Conservation (phyloP, 2,113 vertebrate species). For the Cricetomys ansorgei region DNA sequence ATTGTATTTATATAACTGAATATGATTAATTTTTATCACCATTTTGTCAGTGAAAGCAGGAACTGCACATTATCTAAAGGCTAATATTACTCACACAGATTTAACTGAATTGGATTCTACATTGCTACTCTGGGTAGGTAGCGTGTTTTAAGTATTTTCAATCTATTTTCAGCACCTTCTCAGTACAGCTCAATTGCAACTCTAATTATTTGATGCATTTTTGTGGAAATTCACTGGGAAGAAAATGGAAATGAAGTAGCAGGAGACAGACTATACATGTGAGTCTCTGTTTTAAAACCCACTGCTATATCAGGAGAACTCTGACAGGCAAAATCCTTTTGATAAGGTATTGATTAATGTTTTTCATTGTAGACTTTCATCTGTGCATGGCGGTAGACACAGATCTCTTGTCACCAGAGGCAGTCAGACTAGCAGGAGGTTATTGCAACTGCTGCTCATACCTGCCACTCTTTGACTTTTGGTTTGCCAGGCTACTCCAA, state of each 20-base stretch:
- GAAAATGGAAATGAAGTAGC: not conserved
- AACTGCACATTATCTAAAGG: not conserved
- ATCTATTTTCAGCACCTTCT: not conserved
- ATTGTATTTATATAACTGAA: not conserved
- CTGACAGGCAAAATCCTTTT: not conserved
- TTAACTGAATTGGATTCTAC: not conserved
- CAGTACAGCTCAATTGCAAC: not conserved
- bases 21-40: not conserved
- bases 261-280: not conserved
- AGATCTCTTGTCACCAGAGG: not conserved
- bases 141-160: not conserved
- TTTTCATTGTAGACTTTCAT: not conserved
- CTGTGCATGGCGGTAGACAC: not conserved
- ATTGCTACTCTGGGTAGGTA: not conserved
- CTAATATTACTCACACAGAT: not conserved
- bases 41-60: not conserved
- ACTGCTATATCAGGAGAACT: not conserved
- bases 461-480: not conserved
- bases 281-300: not conserved
- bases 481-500: not conserved
- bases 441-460: not conserved
- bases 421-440: not conserved
- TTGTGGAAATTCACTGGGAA: not conserved
- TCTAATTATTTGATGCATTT: not conserved
- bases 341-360: conserved; percentile 9